Percentiles rank a stretch among this genome's conserved stretches.
phyloP scores from a whole-genome alignment of 2,888 invertebrate species.

The Perizoma affinitatum region DNA sequence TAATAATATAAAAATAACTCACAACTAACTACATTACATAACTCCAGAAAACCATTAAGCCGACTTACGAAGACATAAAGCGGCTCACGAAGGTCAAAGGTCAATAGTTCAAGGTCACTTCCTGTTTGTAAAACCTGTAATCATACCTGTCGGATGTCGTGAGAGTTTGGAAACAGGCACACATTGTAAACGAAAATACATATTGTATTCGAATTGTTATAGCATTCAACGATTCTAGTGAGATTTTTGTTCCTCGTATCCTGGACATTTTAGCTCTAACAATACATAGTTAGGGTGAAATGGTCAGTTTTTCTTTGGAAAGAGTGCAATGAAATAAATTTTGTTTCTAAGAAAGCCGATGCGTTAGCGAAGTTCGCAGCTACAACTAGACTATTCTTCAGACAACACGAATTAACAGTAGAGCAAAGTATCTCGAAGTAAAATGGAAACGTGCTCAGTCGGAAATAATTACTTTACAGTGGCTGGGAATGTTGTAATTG shows the following conservation, averaged over 20 bases:
- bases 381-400: too few relatives aligned
- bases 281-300: too few relatives aligned
- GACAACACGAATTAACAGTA: not conserved
- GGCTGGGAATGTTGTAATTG: constrained; percentile 28
- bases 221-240: too few relatives aligned
- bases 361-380: too few relatives aligned
- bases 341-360: too few relatives aligned
- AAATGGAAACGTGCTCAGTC: constrained; percentile 15
- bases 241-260: too few relatives aligned
- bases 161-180: not conserved
- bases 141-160: constrained; percentile 2
- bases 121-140: constrained; percentile 6
- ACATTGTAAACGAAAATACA: too few relatives aligned
- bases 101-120: constrained; percentile 25
- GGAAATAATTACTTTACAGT: constrained; percentile 24
- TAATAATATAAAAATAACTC: constrained; percentile 17
- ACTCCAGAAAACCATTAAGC: constrained; percentile 13
- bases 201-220: too few relatives aligned
- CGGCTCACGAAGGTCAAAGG: constrained; percentile 19
- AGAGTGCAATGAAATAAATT: too few relatives aligned
- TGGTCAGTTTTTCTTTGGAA: too few relatives aligned
- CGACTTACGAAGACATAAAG: constrained; percentile 22
- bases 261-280: too few relatives aligned
- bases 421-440: not conserved
- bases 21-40: constrained; percentile 14